These are phyloP conservation scores for Perizoma flavofasciatum DNA, from an alignment of 2,888 invertebrate species.

Conservation along the genomic window DNA sequence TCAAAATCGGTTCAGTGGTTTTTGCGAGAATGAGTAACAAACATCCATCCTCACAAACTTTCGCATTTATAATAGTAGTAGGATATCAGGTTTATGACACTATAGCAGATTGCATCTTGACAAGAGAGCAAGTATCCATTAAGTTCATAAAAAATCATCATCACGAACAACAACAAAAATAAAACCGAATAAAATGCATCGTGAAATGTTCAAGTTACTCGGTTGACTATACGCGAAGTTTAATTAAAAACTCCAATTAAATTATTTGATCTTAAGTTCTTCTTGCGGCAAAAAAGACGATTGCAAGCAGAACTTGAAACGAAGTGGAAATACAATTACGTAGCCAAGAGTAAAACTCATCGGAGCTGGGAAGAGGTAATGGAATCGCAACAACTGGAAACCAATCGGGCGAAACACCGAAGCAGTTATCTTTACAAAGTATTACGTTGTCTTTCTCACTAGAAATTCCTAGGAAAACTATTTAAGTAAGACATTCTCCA, in stretches of 20 bases:
- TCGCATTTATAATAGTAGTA: too few relatives aligned
- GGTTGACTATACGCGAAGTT: conserved; percentile 23
- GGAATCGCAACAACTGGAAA: conserved; percentile 54
- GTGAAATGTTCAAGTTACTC: conserved; percentile 19
- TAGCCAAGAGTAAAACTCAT: conserved; percentile 49
- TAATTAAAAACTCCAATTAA: conserved; percentile 29
- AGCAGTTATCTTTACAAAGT: conserved; percentile 51
- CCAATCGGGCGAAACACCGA: conserved; percentile 48
- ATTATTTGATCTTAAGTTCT: conserved; percentile 28
- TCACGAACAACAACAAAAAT: background rate
- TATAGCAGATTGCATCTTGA: too few relatives aligned
- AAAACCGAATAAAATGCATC: background rate
- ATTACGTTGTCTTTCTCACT: conserved; percentile 55
- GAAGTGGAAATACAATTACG: conserved; percentile 51
- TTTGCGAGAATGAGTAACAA: too few relatives aligned
- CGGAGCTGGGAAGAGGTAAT: conserved; percentile 46
- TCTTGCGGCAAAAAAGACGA: conserved; percentile 21
- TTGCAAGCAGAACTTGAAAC: conserved; percentile 32
- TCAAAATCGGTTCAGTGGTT: too few relatives aligned
- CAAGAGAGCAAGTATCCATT: too few relatives aligned
- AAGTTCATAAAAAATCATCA: too few relatives aligned
- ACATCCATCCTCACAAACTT: too few relatives aligned
- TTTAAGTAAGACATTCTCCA: conserved; percentile 53
- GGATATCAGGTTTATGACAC: too few relatives aligned
- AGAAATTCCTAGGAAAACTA: conserved; percentile 65